phyloP scores from a whole-genome alignment of 2,113 vertebrate genomes.

The Amazona vittata region DNA sequence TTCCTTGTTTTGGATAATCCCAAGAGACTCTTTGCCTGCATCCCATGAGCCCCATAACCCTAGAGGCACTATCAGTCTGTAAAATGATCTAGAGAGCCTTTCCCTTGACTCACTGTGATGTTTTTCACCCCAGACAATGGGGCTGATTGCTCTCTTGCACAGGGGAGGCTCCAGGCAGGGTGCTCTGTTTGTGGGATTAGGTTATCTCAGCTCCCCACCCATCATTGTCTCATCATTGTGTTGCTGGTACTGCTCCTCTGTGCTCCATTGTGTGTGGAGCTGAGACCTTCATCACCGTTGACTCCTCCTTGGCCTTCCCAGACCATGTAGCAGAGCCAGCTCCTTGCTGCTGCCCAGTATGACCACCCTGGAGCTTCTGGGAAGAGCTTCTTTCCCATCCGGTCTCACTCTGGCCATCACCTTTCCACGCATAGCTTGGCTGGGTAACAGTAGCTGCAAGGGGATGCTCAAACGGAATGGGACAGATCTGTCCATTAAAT shows the following conservation, averaged over 20 bases:
- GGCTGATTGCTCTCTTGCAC: neutral
- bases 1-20: neutral
- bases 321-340: neutral
- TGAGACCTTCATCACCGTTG: neutral
- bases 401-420: neutral
- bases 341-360: accelerated
- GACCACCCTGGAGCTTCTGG: neutral
- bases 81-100: neutral
- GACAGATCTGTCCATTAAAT: neutral
- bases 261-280: neutral
- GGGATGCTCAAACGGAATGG: neutral
- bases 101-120: neutral
- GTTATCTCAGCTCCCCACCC: neutral
- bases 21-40: neutral
- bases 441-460: neutral
- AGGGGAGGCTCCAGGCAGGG: neutral
- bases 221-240: neutral
- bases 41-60: neutral
- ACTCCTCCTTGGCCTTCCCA: neutral
- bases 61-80: neutral
- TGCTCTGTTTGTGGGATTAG: neutral
- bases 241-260: neutral
- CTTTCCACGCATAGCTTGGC: neutral
- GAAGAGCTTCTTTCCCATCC: neutral
- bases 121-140: neutral